A percentile compares a stretch with the other conserved stretches of the same genome.
Conservation (phyloP, 2,888 invertebrate genomes). For the Platycnemis pennipes region DNA sequence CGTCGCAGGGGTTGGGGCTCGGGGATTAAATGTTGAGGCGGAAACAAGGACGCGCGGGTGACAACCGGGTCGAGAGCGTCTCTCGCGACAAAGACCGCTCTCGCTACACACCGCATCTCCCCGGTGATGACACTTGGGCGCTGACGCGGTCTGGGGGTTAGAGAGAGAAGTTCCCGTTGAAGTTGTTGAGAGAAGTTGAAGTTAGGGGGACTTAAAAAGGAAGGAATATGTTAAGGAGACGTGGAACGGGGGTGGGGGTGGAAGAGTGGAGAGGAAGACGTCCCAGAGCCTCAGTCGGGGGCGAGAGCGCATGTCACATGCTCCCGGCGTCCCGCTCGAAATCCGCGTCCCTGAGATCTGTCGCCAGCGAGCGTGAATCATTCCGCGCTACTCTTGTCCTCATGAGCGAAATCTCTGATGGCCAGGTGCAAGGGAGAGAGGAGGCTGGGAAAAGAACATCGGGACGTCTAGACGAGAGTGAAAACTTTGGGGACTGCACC, state of each 20-base stretch:
- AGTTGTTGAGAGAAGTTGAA: neutral
- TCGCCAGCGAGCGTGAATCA: neutral
- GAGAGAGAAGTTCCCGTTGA: neutral
- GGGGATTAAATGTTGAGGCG: neutral
- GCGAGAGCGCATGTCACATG: neutral
- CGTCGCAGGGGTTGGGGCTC: neutral
- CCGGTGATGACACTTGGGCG: constrained; percentile 49
- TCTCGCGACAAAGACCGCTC: neutral
- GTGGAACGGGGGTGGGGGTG: neutral
- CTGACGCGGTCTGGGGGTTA: neutral
- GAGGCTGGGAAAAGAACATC: too few relatives aligned
- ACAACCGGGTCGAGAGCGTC: neutral
- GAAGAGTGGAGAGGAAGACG: neutral
- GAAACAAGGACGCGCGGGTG: neutral
- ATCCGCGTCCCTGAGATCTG: neutral
- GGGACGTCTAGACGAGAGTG: too few relatives aligned
- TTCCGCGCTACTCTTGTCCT: neutral
- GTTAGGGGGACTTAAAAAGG: neutral
- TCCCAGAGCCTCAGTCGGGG: neutral
- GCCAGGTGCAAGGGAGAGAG: constrained; percentile 54
- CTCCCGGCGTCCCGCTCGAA: neutral
- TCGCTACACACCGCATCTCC: neutral
- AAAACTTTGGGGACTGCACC: too few relatives aligned
- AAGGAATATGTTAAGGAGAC: neutral
- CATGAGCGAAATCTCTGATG: constrained; percentile 29